Evolutionary conservation across 2,113 vertebrate genomes (phyloP).

Genomic region (Hemichromis elongatus): DNA sequence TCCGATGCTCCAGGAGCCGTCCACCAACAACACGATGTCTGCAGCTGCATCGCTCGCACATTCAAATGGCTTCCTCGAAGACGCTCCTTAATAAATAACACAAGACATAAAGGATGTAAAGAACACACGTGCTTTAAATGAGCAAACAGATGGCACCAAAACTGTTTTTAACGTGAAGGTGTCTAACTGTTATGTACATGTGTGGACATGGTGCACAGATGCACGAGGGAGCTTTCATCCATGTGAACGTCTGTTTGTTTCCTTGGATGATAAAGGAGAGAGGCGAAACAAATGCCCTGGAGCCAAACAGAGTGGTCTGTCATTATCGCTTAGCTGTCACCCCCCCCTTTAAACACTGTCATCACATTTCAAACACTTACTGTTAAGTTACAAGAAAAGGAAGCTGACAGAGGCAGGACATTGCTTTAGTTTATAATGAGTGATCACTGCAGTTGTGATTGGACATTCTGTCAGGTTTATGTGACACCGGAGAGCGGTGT

Average conservation of each 20-base stretch:
- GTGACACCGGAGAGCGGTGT: background rate
- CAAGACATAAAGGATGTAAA: background rate
- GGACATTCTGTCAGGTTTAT: background rate
- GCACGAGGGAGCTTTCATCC: background rate
- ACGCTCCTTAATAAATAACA: conserved; percentile 30
- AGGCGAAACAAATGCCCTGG: conserved; percentile 11
- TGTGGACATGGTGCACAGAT: background rate
- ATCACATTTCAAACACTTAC: conserved; percentile 44
- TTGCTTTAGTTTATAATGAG: background rate
- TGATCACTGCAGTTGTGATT: background rate
- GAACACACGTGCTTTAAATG: background rate
- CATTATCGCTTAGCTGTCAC: conserved; percentile 39
- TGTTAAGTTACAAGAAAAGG: background rate
- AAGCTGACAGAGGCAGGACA: background rate
- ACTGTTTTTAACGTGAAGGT: background rate
- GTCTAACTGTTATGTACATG: background rate
- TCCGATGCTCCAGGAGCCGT: conserved; percentile 94
- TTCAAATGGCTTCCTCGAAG: conserved; percentile 68
- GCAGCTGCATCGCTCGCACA: conserved; percentile 70
- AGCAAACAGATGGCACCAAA: conserved; percentile 5
- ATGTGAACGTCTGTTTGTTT: background rate
- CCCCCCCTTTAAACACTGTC: conserved; percentile 39
- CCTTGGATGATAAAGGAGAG: background rate
- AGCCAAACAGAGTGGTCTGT: conserved; percentile 24
- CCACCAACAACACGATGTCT: conserved; percentile 85